Base-by-base conservation (phyloP, 2,888 invertebrate species). In the Melieria crassipennis region DNA sequence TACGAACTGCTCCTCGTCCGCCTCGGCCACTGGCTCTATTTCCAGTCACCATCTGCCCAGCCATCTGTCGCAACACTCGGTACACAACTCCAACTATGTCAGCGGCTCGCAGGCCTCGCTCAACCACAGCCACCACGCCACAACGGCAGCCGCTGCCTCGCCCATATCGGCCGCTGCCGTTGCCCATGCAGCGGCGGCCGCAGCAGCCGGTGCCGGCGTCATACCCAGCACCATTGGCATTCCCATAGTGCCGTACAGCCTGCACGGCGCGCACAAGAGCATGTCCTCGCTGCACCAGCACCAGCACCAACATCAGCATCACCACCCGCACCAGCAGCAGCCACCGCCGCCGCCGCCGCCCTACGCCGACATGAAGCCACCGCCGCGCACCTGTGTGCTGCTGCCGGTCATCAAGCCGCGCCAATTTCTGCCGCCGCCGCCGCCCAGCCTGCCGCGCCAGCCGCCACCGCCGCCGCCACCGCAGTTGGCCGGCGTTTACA, bases 401-500 rank as follows among this genome's bases (percentile, higher is more conserved):
- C 86, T 89, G 74, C 89, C 90, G 10, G 91, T 91, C 82, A 91
- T 91, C 80, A 92, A 91, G 81, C 89, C 89, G 56, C 90, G 87
- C 72, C 90, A 88, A 80, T 91, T 85, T 75, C 86, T 88, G 68
- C 90, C 93, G 0, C 90, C 92, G 4, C 92, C 93, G 0, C 93
- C 93, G 0, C 92, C 93, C 2, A 90, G 92, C 0, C 89, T 86
- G 75, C 90, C 84, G 4, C 85, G 88, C n/a, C 90, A 89, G 62
- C 87, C 90, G 3, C 89, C 91, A 0, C 90, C 92, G 1, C 92
- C 92, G 5, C 89, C 91, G 9, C 88, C 89, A 9, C 91, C 92
- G 0, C 90, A 91, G 57, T 88, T 93, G 4, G 92, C 94, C 0
- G 93, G 93, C 0, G 90, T 92, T 1, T 92, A 92, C 79, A 90